These are phyloP conservation scores for Notamacropus eugenii DNA, from an alignment of 2,797 vertebrate genomes.

Conservation along the genomic window DNA sequence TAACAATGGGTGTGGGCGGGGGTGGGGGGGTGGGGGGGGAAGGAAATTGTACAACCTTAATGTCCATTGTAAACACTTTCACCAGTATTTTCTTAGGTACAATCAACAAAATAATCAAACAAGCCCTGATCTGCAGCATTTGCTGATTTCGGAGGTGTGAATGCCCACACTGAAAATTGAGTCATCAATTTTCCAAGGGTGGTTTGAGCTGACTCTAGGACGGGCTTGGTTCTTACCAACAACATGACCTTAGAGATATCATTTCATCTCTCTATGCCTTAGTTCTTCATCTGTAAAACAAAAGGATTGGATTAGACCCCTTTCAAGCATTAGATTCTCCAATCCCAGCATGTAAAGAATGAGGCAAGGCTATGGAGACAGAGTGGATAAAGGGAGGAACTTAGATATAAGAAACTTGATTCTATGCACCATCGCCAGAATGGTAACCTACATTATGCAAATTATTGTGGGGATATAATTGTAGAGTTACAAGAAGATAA, in stretches of 20 bases:
- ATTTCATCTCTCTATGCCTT: neutral
- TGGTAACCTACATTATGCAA: neutral
- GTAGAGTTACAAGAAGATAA: neutral
- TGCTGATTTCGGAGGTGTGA: neutral
- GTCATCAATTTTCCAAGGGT: neutral
- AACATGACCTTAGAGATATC: neutral
- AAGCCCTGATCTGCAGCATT: neutral
- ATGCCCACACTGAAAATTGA: neutral
- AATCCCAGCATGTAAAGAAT: slow-evolving; percentile 19
- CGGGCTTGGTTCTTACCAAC: neutral
- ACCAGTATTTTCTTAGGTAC: neutral
- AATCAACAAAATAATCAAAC: neutral
- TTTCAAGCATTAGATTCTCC: neutral
- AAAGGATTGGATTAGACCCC: neutral
- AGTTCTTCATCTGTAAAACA: neutral
- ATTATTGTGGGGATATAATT: neutral
- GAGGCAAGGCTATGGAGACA: neutral
- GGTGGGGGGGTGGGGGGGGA: too few species aligned
- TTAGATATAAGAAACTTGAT: neutral
- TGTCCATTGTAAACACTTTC: neutral
- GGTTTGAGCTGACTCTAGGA: neutral
- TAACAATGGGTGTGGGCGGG: neutral
- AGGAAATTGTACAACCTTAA: neutral
- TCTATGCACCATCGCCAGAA: neutral
- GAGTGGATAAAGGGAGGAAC: neutral